Base-by-base conservation (phyloP, 2,797 vertebrate genomes). In the Alca torda region DNA sequence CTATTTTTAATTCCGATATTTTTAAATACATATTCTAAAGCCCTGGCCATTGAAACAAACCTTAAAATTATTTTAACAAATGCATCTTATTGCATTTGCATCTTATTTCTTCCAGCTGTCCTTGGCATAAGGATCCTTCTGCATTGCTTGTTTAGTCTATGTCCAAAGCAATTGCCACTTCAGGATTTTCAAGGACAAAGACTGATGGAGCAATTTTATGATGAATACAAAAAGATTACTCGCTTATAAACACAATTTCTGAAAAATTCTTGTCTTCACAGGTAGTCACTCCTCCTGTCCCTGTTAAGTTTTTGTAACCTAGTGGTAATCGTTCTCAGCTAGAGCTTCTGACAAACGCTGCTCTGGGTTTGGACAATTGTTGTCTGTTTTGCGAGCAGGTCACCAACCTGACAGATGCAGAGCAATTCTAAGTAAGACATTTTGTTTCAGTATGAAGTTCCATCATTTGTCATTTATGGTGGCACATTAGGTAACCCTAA, bases 111-210 rank as follows among this genome's bases (percentile, higher is more conserved):
- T 92, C 76, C 20, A 75, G 68, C 53, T 86, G 51, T 90, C 87
- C 79, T 95, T 94, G 91, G 82, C 57, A 25, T 70, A 78, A 68
- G 18, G 11, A 89, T 94, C 45, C 56, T 92, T 68, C 51, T 75
- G 37, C n/a, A 37, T 10, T 83, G 30, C 61, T 91, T 95, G 57
- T 93, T 93, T 85, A 90, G 33, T 84, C n/a, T 37, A 39, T 17
- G 75, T 80, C 95, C 92, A 95, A 95, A 92, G 82, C 79, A 95
- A 92, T 75, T 84, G 68, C 33, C 61, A 74, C 84, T 91, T 89
- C 51, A 92, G 37, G 56, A 78, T 92, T 89, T 91, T 87, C 89
- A 94, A 93, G 91, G 89, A 89, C 61, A 77, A 89, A 83, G 81
- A 68, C 56, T 43, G 73, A 83, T 72, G 75, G 63, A 91, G 11